Conservation (phyloP, 1,140 invertebrate genomes). For the Caenorhabditis brenneri region DNA sequence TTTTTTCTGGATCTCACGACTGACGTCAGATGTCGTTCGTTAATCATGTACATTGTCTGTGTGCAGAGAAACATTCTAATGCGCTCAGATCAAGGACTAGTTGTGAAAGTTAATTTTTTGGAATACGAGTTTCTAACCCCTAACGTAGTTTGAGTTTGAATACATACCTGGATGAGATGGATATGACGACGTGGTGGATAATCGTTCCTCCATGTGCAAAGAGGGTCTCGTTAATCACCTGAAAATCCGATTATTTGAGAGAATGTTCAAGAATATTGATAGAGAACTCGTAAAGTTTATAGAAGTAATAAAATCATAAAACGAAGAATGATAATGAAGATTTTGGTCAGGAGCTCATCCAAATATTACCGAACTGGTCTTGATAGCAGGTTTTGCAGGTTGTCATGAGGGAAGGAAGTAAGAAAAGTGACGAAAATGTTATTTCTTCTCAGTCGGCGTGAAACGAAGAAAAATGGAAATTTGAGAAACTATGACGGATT, state of each 20-base stretch:
- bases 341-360: too few species aligned
- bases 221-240: conserved; percentile 12
- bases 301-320: neutral
- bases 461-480: conserved; percentile 3
- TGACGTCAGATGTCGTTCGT: neutral
- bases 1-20: neutral
- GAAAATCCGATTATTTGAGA: neutral
- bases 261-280: neutral
- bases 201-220: conserved; percentile 24
- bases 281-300: neutral
- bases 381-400: too few species aligned
- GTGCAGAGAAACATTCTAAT: neutral
- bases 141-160: too few species aligned
- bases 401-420: too few species aligned
- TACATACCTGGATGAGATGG: conserved; percentile 9
- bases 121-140: too few species aligned
- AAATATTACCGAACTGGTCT: too few species aligned
- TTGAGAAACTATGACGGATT: neutral
- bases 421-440: neutral
- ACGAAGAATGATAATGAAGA: too few species aligned
- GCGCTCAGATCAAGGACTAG: too few species aligned
- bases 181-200: conserved; percentile 13
- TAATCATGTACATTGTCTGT: conserved; percentile 11
- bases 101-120: too few species aligned
- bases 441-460: neutral